Percentiles rank a stretch among this genome's conserved stretches.
phyloP scores from a whole-genome alignment of 1,140 invertebrate genomes.

The Drosophila watanabei region DNA sequence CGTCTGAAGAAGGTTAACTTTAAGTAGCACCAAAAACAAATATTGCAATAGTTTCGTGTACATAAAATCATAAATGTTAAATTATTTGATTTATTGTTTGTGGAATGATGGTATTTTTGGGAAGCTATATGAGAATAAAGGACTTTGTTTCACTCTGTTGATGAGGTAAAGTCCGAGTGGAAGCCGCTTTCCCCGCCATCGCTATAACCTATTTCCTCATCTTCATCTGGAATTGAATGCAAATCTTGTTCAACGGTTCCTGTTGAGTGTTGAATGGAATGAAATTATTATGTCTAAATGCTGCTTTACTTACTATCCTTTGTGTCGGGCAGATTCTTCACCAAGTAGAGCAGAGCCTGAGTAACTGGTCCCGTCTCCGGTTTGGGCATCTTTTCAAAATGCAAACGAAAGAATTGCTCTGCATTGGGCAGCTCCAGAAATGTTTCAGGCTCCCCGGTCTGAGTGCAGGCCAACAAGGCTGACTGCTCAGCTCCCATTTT shows the following conservation, averaged over 20 bases:
- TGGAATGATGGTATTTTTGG: constrained; percentile 9
- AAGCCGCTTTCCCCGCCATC: constrained; percentile 17
- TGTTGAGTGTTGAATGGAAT: background rate
- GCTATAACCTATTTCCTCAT: background rate
- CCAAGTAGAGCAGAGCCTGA: constrained; percentile 53
- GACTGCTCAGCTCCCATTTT: constrained; percentile 73
- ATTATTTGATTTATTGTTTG: constrained; percentile 23
- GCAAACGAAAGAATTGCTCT: constrained; percentile 46
- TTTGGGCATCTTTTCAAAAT: constrained; percentile 52
- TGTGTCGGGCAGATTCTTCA: constrained; percentile 3
- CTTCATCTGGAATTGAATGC: background rate
- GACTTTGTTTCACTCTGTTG: background rate
- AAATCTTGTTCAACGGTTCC: background rate
- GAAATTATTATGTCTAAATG: background rate
- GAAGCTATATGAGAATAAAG: background rate
- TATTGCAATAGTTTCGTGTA: constrained; percentile 43
- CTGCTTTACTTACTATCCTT: background rate
- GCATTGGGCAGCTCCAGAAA: constrained; percentile 32
- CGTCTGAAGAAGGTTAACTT: constrained; percentile 83
- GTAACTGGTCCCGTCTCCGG: constrained; percentile 62
- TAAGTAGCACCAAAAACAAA: constrained; percentile 63
- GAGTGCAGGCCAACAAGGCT: constrained; percentile 57
- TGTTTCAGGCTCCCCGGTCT: constrained; percentile 50
- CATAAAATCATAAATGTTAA: constrained; percentile 59
- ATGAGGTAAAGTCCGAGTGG: background rate